Evolutionary conservation across 2,113 vertebrate species (phyloP).

Genomic region (Excalfactoria chinensis): DNA sequence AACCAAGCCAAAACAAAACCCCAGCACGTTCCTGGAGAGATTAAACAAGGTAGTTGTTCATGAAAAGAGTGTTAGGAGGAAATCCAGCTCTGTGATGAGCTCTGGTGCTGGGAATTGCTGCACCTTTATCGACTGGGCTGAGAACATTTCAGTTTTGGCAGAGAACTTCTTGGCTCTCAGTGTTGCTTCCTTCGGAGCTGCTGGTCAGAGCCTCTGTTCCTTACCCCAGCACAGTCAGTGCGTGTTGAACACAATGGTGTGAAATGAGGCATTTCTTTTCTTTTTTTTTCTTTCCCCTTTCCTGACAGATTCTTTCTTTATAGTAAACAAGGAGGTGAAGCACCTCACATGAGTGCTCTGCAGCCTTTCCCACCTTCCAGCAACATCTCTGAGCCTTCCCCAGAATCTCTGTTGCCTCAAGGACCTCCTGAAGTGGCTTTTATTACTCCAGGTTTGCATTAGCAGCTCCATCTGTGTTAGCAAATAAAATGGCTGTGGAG

Average conservation of each 20-base stretch:
- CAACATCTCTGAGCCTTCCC: not conserved
- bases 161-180: not conserved
- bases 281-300: not conserved
- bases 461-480: not conserved
- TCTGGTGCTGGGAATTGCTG: not conserved
- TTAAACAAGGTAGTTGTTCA: conserved; percentile 30
- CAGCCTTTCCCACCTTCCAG: not conserved
- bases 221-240: not conserved
- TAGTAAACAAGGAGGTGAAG: not conserved
- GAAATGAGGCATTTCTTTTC: not conserved
- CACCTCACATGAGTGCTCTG: not conserved
- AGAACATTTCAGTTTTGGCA: conserved; percentile 30
- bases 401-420: not conserved
- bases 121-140: not conserved
- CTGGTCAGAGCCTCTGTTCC: not conserved
- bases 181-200: not conserved
- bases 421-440: not conserved
- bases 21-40: conserved; percentile 51
- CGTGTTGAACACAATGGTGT: not conserved
- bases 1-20: conserved; percentile 52
- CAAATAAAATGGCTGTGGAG: not conserved
- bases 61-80: not conserved
- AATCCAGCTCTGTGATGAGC: not conserved
- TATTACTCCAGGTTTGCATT: not conserved
- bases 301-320: not conserved